Percentiles rank a stretch among this genome's conserved stretches.
These are phyloP conservation scores for Panulirus ornatus DNA, from an alignment of 1,140 invertebrate genomes.

Conservation along the genomic window DNA sequence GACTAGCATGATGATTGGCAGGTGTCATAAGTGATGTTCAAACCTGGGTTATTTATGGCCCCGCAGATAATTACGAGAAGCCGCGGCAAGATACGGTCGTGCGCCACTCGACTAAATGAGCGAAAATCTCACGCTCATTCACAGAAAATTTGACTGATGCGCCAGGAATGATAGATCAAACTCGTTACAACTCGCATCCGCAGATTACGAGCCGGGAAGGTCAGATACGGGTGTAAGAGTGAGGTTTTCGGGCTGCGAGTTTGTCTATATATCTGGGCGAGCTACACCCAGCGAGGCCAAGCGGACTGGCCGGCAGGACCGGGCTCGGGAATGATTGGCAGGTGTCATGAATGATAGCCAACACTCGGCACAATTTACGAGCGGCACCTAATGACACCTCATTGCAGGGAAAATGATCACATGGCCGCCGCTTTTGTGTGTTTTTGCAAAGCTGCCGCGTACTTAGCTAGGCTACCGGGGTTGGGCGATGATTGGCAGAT, in stretches of 20 bases:
- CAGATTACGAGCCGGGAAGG: constrained; percentile 42
- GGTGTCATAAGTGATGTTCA: constrained; percentile 72
- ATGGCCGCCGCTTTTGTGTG: constrained; percentile 59
- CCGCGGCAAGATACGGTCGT: constrained; percentile 33
- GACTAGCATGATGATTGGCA: constrained; percentile 59
- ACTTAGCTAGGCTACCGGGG: constrained; percentile 70
- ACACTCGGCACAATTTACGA: constrained; percentile 50
- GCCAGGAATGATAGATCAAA: background rate
- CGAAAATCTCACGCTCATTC: constrained; percentile 41
- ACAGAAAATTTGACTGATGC: constrained; percentile 17
- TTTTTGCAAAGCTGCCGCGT: constrained; percentile 69
- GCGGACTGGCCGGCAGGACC: background rate
- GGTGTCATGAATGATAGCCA: constrained; percentile 69
- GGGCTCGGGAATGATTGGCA: constrained; percentile 52
- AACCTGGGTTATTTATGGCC: constrained; percentile 64
- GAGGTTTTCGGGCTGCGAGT: background rate
- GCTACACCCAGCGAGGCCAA: background rate
- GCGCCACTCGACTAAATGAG: constrained; percentile 33
- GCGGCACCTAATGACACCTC: constrained; percentile 59
- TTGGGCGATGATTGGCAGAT: constrained; percentile 71
- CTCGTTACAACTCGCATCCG: background rate
- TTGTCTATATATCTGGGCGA: background rate
- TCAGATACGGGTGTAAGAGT: background rate
- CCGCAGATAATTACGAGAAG: constrained; percentile 55
- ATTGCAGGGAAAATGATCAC: constrained; percentile 63